Base-by-base conservation (phyloP, 2,888 invertebrate genomes). In the Lasioglossum oenotherae region DNA sequence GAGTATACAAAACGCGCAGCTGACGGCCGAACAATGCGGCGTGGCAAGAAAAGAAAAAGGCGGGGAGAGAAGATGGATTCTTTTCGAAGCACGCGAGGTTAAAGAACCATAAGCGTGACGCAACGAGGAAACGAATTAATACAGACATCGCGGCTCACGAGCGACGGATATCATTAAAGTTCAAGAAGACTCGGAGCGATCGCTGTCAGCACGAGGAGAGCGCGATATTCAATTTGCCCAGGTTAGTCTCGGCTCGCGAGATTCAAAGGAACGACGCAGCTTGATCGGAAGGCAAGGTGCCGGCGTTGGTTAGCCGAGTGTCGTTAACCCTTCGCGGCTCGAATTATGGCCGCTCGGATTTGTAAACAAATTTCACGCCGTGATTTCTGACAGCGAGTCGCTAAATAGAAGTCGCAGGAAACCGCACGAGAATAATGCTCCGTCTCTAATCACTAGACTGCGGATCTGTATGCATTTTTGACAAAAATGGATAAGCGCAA, bases 161-260 rank as follows among this genome's bases (percentile, higher is more conserved):
- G 44, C 74, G 49, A 83, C 76, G 44, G 57, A 71, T 41, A 64
- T 41, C 72, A 73, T 76, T 64, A 80, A 73, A 80, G 31, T 44
- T 38, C 46, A 16, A 71, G 69, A 53, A 71, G 71, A 72, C 49
- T 64, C 72, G 73, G 60, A 78, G 16, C 71, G 80, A 75, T 53
- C 38, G 46, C 31, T 78, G 44, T 53, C 64, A 41, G 41, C 31
- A 31, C 23, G 41, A 44, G 60, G 44, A 44, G 44, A 57, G 12
- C 75, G 53, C 35, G 78, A 80, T 78, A 86, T 84, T 81, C 78
- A 81, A 84, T 84, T 84, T 84, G 64, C n/a, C 57, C 72, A 53
- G 46, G 71, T 85, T 85, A 78, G 82, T 77, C 49, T 77, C 79
- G 82, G 76, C 76, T 82, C 44, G 67, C 73, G 79, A 79, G 71